These are phyloP conservation scores for Oryzias sinensis DNA, from an alignment of 2,797 vertebrate genomes.

Conservation along the genomic window DNA sequence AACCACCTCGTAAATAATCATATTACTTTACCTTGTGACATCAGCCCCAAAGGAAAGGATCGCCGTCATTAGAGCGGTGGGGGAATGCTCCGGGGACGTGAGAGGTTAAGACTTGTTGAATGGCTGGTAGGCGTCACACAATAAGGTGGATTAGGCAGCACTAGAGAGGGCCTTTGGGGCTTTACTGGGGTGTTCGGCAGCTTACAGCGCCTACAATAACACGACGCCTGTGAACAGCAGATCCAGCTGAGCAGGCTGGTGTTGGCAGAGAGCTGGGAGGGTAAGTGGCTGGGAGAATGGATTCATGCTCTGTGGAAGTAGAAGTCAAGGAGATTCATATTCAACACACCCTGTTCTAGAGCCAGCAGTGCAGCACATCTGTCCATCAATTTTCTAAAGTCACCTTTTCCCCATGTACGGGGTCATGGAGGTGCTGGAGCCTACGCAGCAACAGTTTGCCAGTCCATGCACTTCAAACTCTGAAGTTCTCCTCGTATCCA, in stretches of 20 bases:
- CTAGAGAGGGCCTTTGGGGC: constrained; percentile 65
- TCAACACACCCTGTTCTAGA: no score
- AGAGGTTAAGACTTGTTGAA: constrained; percentile 73
- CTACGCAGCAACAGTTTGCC: no score
- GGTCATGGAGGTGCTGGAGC: no score
- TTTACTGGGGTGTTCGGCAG: constrained; percentile 69
- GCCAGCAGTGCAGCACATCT: no score
- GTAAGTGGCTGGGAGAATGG: constrained; percentile 6
- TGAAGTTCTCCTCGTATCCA: no score
- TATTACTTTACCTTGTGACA: constrained; percentile 63
- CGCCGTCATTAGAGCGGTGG: constrained; percentile 34
- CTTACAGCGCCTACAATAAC: constrained; percentile 65
- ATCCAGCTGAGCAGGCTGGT: constrained; percentile 31
- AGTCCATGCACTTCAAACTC: no score
- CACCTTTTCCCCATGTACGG: no score
- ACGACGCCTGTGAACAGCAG: constrained; percentile 35
- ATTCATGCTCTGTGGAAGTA: constrained; percentile 1
- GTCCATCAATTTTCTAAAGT: no score
- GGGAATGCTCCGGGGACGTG: constrained; percentile 58
- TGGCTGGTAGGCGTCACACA: constrained; percentile 67
- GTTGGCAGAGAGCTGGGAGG: constrained; percentile 26
- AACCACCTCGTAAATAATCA: constrained; percentile 57
- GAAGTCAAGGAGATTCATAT: neutral
- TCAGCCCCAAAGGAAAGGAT: constrained; percentile 54
- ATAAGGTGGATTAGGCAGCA: constrained; percentile 73